Evolutionary conservation across 92 coral and sea anemone genomes (phyloP), one percentile per base, ranked within the genome.

Genomic region (Paramuricea clavata): DNA sequence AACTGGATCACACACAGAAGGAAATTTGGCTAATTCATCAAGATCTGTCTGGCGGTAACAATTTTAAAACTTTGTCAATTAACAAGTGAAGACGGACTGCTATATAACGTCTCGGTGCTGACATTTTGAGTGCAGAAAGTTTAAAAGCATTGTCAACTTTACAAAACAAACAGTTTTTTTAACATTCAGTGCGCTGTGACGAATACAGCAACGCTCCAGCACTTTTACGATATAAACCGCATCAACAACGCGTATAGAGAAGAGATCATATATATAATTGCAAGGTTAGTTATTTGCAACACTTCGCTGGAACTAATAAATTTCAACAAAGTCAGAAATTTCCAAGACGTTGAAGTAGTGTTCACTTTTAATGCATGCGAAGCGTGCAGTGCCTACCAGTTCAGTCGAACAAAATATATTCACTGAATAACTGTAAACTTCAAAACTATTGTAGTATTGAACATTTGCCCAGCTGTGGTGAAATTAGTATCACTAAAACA

Each of bases 161-260:
- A 54, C 62, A 54, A 54, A 54, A 19, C 5, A 17, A 54, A 54
- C 23, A 19, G 10, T 4, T 54, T 54, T 54, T 21, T 19, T 54
- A 54, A 54, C 62, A 21, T 54, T 54, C 62, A 54, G 23, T 54
- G 62, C 62, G 62, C 62, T 54, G 62, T 54, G 19, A 54, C 62
- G 19, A 54, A 17, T 21, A 19, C 26, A 19, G 62, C 25, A 54
- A 54, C 62, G 62, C 62, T 54, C 26, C 62, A 39, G 44, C 44
- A 39, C 44, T 39, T 39, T 39, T 39, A 4, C 44, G 44, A 10
- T 10, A 21, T 21, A 54, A 54, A 54, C 62, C 23, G 6, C 27
- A 0, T 16, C 26, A 54, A 10, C 11, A 54, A 19, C 26, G 23
- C 62, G 23, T 54, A 39, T 39, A n/a, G n/a, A n/a, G 54, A 47